phyloP scores from a whole-genome alignment of 2,888 invertebrate species.

The Xestobium rufovillosum region DNA sequence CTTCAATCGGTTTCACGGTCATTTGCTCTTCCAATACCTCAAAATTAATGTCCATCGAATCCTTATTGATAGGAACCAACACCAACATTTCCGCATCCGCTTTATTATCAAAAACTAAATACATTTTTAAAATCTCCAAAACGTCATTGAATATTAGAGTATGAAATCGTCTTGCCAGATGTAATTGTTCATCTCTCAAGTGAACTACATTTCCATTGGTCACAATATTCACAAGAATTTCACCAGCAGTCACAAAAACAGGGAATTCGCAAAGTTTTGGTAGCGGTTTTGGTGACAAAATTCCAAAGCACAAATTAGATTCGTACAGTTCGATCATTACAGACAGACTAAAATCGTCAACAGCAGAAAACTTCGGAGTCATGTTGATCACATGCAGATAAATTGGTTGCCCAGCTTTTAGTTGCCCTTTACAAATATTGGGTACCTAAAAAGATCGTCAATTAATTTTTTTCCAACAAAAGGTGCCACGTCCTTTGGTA shows the following conservation, averaged over 20 bases:
- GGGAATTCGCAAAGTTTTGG: constrained; percentile 63
- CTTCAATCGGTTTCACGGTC: too few species aligned
- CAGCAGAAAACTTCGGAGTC: constrained; percentile 46
- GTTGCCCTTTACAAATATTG: constrained; percentile 40
- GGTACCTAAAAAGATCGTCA: constrained; percentile 46
- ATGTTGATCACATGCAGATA: constrained; percentile 55
- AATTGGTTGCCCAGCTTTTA: constrained; percentile 30
- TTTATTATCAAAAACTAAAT: constrained; percentile 51
- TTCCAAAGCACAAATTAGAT: constrained; percentile 51
- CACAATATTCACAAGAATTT: constrained; percentile 47
- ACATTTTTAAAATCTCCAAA: constrained; percentile 55
- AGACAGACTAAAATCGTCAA: constrained; percentile 46
- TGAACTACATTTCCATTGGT: constrained; percentile 45
- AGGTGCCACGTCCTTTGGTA: too few species aligned
- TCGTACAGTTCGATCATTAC: constrained; percentile 49
- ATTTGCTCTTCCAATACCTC: constrained; percentile 42
- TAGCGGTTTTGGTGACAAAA: constrained; percentile 54
- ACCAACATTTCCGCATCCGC: constrained; percentile 43
- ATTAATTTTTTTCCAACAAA: constrained; percentile 5
- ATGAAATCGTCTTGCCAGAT: constrained; percentile 57
- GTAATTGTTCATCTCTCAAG: constrained; percentile 47
- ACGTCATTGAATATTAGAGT: constrained; percentile 66
- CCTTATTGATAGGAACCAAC: constrained; percentile 43
- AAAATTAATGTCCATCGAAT: constrained; percentile 54
- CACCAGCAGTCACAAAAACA: constrained; percentile 62